Evolutionary conservation across 2,797 vertebrate species (phyloP), one percentile per base, ranked within the genome.

Genomic region (Gymnodraco acuticeps): DNA sequence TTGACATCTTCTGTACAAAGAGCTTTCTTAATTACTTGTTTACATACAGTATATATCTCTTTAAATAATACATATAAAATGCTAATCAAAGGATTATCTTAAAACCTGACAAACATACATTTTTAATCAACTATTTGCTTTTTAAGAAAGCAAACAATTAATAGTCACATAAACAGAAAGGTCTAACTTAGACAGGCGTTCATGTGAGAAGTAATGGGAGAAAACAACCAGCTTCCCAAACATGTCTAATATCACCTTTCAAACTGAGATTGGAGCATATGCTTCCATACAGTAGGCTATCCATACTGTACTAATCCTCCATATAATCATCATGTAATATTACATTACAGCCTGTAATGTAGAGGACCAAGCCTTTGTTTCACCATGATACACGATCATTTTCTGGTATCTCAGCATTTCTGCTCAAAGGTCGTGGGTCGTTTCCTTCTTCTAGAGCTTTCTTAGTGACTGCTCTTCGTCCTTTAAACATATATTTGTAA

Each of bases 361-460:
- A 80, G 75, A 85, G 64, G 70, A 73, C 62, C 17, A n/a, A 66
- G 66, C 38, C 46, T 61, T 19, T n/a, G 63, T 50, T 77, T 83
- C 45, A 58, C 41, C 48, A 20, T 20, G 58, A 66, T 45, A 66
- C 20, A 15, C 27, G 56, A 67, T 68, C 72, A 45, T 88, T 88
- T 90, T 92, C 81, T 84, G 72, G 64, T 66, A 53, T 72, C 75
- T 90, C 88, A 84, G 85, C 64, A 10, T 73, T 87, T 20, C 20
- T 15, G 52, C 75, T 41, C 20, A 78, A 86, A 87, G 90, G 85
- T 89, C 55, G 42, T 2, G 14, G 86, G 82, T 80, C 75, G 51
- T 76, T 85, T 85, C 65, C 76, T 64, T 42, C 78, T 74, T 70
- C 64, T 53, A n/a, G 60, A 43, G 51, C 43, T 76, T 87, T 82